Evolutionary conservation across 2,113 vertebrate species (phyloP), one percentile per base, ranked within the genome.

Genomic region (Zapus hudsonius): DNA sequence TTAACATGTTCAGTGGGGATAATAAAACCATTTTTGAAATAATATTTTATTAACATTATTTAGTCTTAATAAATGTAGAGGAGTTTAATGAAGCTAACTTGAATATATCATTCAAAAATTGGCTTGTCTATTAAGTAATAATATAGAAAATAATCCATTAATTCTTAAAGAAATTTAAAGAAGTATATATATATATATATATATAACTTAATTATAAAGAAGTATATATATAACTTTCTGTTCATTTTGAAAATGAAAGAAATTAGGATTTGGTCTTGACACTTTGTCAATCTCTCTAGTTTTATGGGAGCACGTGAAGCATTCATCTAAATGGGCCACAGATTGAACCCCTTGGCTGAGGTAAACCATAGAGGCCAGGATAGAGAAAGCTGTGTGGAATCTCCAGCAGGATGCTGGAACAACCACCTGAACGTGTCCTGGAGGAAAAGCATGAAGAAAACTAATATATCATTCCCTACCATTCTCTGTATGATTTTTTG

Each of bases 121-220:
- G 44, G 7, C 15, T 64, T 80, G 12, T 78, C 59, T 85, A 87
- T 85, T 40, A 64, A 75, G 36, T 27, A 87, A 27, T 75, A 90
- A 75, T 29, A 5, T 79, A 78, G 44, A 78, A 83, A 52, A 78
- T 40, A 83, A 86, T 38, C 27, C 38, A 81, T 69, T 75, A 69
- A 72, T 74, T 83, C 84, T 40, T 84, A 20, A 59, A 85, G 64
- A 13, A 72, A 40, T 75, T 92, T 73, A 87, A 73, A 44, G 23
- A 36, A 73, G 33, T 72, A 61, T 72, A 20, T 42, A 3, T 91
- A 66, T 87, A 90, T 87, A 44, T 67, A 72, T 91, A 66, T 87
- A 90, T 87, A 44, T 67, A 72, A 72, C 11, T 84, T 88, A n/a
- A n/a, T n/a, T n/a, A n/a, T n/a, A n/a, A n/a, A n/a, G 80, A n/a